Evolutionary conservation across 1,140 invertebrate genomes (phyloP), one percentile per base, ranked within the genome.

Genomic region (Hycleus cichorii): DNA sequence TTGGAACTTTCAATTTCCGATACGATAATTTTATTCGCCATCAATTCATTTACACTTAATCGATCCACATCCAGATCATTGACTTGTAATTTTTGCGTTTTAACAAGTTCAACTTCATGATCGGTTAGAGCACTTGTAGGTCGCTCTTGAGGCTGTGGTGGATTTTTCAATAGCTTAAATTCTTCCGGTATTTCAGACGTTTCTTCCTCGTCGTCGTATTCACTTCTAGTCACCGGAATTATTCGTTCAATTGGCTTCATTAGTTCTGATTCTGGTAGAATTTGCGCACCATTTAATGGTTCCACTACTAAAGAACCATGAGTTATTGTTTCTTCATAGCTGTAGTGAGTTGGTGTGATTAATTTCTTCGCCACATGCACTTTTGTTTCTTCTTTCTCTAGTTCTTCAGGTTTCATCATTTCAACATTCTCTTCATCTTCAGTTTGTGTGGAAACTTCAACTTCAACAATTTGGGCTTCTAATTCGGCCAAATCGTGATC

Each of bases 371-470:
- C 79, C 4, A 82, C 54, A 48, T 12, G 2, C 4, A 26, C 39
- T 40, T 56, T 9, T 38, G 38, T 10, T 11, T 51, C 25, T 48
- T 46, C 64, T 18, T 58, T 65, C 26, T 68, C 64, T 38, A 68
- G 53, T 56, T 52, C 60, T 46, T 72, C 69, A 8, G 61, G 65
- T 51, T 64, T 57, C 10, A 56, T 76, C 40, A 82, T 73, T 64
- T 82, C 86, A 66, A 7, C 1, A 10, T 11, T 5, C 0, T 32
- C 40, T 9, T 42, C 40, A 42, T 11, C 9, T 7, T 91, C 89
- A 0, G 89, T 91, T 74, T 91, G 89, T 0, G 87, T 90, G 1
- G 86, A 88, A 2, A 87, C 82, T 63, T 86, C 85, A 18, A 83
- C 82, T 43, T 82, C 64, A 27, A 77, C n/a, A 27, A 64, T 61